phyloP scores from a whole-genome alignment of 2,888 invertebrate genomes.

The Erebia aethiops region DNA sequence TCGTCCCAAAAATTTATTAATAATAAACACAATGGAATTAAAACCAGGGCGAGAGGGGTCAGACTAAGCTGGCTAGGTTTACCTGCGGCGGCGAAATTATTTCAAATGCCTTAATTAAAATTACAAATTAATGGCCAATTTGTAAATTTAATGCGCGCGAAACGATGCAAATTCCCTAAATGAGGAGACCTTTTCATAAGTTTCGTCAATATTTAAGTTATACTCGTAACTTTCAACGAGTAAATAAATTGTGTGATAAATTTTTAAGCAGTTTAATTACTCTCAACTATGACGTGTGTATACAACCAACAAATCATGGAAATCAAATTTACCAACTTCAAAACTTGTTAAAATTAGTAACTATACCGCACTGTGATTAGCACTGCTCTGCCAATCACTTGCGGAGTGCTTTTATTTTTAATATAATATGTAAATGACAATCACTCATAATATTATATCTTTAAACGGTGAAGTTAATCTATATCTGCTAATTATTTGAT shows the following conservation, averaged over 20 bases:
- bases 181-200: slow-evolving; percentile 16
- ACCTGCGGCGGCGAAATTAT: slow-evolving; percentile 26
- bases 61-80: slow-evolving; percentile 17
- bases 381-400: no score
- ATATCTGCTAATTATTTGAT: no score
- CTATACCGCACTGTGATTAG: no score
- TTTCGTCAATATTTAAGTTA: neutral
- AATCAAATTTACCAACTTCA: no score
- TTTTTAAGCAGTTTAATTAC: no score
- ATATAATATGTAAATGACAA: no score
- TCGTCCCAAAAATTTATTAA: slow-evolving; percentile 22
- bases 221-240: slow-evolving; percentile 4
- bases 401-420: no score
- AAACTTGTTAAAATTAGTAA: no score
- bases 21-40: slow-evolving; percentile 22
- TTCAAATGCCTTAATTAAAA: slow-evolving; percentile 30
- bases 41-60: slow-evolving; percentile 3
- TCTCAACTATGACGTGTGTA: no score
- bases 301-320: no score
- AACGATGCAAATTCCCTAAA: slow-evolving; percentile 8
- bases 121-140: slow-evolving; percentile 31
- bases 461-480: no score
- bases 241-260: neutral
- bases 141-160: slow-evolving; percentile 32
- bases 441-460: no score